phyloP scores from a whole-genome alignment of 2,113 vertebrate genomes.

The Tupaia chinensis region DNA sequence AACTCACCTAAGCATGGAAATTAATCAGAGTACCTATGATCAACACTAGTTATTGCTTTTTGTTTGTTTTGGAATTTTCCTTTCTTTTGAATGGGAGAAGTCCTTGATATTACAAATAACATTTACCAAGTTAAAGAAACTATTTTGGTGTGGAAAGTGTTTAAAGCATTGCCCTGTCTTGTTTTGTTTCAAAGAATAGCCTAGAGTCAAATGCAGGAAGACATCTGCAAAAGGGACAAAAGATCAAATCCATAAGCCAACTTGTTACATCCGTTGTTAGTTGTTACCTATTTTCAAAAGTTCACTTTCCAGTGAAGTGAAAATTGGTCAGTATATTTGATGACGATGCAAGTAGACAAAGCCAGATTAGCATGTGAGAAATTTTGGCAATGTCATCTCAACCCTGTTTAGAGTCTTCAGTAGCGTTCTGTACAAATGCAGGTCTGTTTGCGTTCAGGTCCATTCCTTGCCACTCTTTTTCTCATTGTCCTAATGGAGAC shows the following conservation, averaged over 20 bases:
- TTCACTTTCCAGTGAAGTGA: not conserved
- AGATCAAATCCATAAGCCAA: not conserved
- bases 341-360: not conserved
- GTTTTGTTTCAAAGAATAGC: not conserved
- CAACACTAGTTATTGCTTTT: not conserved
- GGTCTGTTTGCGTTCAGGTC: no score
- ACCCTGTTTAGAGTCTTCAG: not conserved
- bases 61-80: not conserved
- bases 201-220: not conserved
- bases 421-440: not conserved
- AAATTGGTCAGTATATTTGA: not conserved
- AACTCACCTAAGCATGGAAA: not conserved
- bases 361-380: not conserved
- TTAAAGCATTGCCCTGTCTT: not conserved
- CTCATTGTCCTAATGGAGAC: not conserved
- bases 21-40: not conserved
- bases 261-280: not conserved
- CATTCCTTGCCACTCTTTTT: not conserved
- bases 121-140: not conserved
- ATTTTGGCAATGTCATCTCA: not conserved
- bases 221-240: not conserved
- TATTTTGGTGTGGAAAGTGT: not conserved
- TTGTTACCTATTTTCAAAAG: conserved; percentile 5
- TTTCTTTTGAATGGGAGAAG: conserved; percentile 30
- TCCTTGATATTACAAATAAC: not conserved